Evolutionary conservation across 2,797 vertebrate genomes (phyloP).

Genomic region (Artibeus jamaicensis): DNA sequence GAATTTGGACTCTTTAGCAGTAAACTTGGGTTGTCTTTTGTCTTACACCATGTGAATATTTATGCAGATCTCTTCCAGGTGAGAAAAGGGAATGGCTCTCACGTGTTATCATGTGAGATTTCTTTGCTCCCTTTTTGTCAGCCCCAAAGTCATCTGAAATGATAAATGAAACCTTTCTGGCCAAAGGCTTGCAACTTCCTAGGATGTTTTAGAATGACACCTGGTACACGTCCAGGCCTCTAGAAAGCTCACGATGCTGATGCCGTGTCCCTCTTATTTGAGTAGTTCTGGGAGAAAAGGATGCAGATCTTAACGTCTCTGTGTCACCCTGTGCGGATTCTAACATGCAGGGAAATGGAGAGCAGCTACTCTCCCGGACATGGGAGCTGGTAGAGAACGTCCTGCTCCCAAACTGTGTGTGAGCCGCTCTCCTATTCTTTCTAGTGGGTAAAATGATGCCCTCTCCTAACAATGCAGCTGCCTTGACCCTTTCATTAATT

Average conservation of each 20-base stretch:
- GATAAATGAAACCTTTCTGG: neutral
- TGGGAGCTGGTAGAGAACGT: neutral
- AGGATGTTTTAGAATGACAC: neutral
- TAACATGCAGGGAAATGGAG: neutral
- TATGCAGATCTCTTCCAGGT: neutral
- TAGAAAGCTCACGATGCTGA: neutral
- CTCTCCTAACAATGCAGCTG: neutral
- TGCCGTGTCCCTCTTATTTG: neutral
- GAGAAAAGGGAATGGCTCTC: neutral
- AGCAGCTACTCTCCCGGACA: neutral
- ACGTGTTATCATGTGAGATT: neutral
- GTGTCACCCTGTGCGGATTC: too few relatives aligned
- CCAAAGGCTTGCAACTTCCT: neutral
- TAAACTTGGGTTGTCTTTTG: constrained; percentile 23
- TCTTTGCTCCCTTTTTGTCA: neutral
- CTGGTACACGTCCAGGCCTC: neutral
- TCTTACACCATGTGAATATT: neutral
- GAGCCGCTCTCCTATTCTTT: neutral
- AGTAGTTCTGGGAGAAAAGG: neutral
- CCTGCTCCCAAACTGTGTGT: rapidly evolving
- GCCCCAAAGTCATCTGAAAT: neutral
- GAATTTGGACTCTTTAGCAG: constrained; percentile 47
- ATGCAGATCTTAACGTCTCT: neutral
- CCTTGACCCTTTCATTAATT: neutral
- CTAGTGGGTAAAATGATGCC: neutral